Conservation (phyloP, 2,113 vertebrate species). For the Aptenodytes forsteri region DNA sequence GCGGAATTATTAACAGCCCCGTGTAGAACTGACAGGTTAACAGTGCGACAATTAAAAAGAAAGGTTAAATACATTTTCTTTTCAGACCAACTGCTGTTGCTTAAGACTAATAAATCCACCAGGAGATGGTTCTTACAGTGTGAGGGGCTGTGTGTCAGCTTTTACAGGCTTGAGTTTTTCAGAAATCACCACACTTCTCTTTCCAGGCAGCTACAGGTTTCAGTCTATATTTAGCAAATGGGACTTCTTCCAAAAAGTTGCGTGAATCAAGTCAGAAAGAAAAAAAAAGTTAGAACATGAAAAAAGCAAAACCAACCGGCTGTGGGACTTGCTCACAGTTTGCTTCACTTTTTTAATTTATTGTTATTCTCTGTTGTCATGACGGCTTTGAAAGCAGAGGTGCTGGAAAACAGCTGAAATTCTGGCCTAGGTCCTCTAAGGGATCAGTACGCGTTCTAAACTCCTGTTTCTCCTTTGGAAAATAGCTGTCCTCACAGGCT, state of each 20-base stretch:
- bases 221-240: constrained; percentile 3
- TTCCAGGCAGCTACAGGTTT: constrained; percentile 44
- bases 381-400: background rate
- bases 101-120: constrained; percentile 64
- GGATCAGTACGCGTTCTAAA: background rate
- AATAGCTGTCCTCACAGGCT: background rate
- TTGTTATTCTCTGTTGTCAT: background rate
- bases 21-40: constrained; percentile 63
- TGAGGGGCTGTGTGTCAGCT: constrained; percentile 36
- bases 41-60: constrained; percentile 62
- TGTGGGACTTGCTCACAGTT: background rate
- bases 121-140: constrained; percentile 35
- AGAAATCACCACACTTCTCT: constrained; percentile 14
- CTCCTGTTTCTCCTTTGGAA: background rate
- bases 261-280: background rate
- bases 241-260: background rate
- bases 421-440: background rate
- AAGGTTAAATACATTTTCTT: constrained; percentile 71
- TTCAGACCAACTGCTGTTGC: constrained; percentile 63
- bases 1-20: constrained; percentile 42
- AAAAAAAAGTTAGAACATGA: background rate
- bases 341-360: background rate
- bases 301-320: background rate
- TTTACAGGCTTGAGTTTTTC: constrained; percentile 21
- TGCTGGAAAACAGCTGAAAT: background rate